A percentile compares a stretch with the other conserved stretches of the same genome.
These are phyloP conservation scores for Fistularia tabacaria DNA, from an alignment of 2,797 vertebrate genomes.

Conservation along the genomic window DNA sequence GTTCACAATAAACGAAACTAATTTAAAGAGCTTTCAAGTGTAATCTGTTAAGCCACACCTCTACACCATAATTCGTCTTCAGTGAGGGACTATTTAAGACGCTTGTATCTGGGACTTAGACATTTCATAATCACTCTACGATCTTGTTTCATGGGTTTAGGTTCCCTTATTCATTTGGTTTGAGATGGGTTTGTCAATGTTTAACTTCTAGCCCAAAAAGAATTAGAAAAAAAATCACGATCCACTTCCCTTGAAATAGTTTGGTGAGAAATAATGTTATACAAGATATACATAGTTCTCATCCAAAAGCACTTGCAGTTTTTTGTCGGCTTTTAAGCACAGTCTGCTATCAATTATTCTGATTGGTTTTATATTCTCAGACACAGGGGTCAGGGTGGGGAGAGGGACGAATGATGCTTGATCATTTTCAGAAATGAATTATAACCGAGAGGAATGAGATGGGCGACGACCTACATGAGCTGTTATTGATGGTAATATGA, in stretches of 20 bases:
- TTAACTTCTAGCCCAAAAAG: neutral
- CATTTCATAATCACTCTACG: slow-evolving; percentile 56
- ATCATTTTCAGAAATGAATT: no score
- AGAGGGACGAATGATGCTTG: no score
- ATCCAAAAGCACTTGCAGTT: no score
- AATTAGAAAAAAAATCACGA: neutral
- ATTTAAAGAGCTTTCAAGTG: slow-evolving; percentile 51
- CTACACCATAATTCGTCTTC: slow-evolving; percentile 51
- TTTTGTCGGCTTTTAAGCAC: no score
- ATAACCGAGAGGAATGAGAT: no score
- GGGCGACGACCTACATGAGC: no score
- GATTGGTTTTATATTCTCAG: no score
- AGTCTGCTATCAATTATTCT: no score
- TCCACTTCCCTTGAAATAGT: neutral
- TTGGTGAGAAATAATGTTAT: neutral
- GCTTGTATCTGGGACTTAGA: slow-evolving; percentile 51
- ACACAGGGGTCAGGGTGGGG: no score
- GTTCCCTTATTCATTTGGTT: slow-evolving; percentile 19
- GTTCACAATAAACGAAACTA: slow-evolving; percentile 47
- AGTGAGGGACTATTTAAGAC: slow-evolving; percentile 43
- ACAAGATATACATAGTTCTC: neutral
- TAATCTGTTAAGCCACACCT: slow-evolving; percentile 69
- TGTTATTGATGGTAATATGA: no score
- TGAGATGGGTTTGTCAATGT: neutral
- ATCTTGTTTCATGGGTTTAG: slow-evolving; percentile 43